A percentile compares a stretch with the other conserved stretches of the same genome.
phyloP scores from a whole-genome alignment of 2,888 invertebrate genomes.

The Dorcus parallelipipedus region DNA sequence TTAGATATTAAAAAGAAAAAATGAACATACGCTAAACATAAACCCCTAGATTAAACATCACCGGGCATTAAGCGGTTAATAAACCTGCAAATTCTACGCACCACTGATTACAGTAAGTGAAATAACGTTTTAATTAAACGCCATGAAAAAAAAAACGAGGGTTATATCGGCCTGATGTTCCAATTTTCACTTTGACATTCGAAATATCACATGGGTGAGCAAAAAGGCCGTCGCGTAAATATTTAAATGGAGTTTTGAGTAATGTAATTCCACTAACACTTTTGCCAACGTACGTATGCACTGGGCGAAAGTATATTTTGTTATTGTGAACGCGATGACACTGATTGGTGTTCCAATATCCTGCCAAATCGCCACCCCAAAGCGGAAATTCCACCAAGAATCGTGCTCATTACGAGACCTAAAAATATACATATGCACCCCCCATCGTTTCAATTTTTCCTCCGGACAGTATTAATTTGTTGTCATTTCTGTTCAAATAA shows the following conservation, averaged over 20 bases:
- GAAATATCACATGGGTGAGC: not conserved
- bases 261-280: not conserved
- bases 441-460: conserved; percentile 45
- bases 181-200: conserved; percentile 18
- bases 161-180: conserved; percentile 16
- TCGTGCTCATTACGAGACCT: conserved; percentile 42
- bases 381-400: conserved; percentile 43
- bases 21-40: too few relatives aligned
- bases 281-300: not conserved
- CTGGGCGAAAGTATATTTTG: not conserved
- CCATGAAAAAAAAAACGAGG: conserved; percentile 16
- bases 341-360: conserved; percentile 48
- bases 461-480: conserved; percentile 46
- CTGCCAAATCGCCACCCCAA: conserved; percentile 41
- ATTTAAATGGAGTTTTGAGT: not conserved
- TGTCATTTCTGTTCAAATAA: conserved; percentile 20
- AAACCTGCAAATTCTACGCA: conserved; percentile 13
- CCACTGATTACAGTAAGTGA: conserved; percentile 18
- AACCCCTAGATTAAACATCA: conserved; percentile 10
- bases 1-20: too few relatives aligned
- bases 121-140: conserved; percentile 23
- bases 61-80: conserved; percentile 16
- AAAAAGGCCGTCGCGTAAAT: not conserved
- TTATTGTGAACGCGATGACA: conserved; percentile 25
- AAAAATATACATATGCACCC: conserved; percentile 48